Conservation (phyloP, 2,797 vertebrate species). For the Channa striata region DNA sequence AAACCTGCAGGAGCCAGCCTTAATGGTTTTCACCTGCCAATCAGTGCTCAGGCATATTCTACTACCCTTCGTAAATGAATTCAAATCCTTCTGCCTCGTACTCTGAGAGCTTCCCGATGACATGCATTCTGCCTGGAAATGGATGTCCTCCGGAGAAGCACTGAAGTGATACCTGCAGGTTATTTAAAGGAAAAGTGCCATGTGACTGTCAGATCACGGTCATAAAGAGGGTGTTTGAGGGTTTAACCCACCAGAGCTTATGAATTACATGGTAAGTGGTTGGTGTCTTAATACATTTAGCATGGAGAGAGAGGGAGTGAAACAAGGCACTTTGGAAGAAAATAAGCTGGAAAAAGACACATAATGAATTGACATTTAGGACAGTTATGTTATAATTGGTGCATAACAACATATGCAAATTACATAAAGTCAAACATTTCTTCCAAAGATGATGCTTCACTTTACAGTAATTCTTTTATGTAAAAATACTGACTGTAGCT, state of each 20-base stretch:
- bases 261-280: constrained; percentile 62
- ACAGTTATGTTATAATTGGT: constrained; percentile 61
- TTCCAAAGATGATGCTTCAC: constrained; percentile 50
- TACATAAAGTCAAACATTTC: constrained; percentile 41
- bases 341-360: constrained; percentile 56
- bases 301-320: constrained; percentile 54
- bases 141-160: constrained; percentile 67
- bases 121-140: constrained; percentile 67
- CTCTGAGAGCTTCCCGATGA: constrained; percentile 49
- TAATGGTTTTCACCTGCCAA: constrained; percentile 78
- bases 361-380: constrained; percentile 72
- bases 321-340: constrained; percentile 55
- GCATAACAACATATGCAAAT: constrained; percentile 68
- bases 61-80: constrained; percentile 70
- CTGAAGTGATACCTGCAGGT: constrained; percentile 69
- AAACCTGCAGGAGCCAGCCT: constrained; percentile 66
- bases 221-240: constrained; percentile 71
- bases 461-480: constrained; percentile 29
- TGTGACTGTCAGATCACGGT: constrained; percentile 61
- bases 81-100: constrained; percentile 70
- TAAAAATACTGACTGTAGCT: not conserved
- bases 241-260: constrained; percentile 66
- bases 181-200: constrained; percentile 69
- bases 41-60: constrained; percentile 65
- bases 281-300: constrained; percentile 64